A percentile compares a stretch with the other conserved stretches of the same genome.
These are phyloP conservation scores for Keiferia lycopersicella DNA, from an alignment of 2,888 invertebrate genomes.

Conservation along the genomic window DNA sequence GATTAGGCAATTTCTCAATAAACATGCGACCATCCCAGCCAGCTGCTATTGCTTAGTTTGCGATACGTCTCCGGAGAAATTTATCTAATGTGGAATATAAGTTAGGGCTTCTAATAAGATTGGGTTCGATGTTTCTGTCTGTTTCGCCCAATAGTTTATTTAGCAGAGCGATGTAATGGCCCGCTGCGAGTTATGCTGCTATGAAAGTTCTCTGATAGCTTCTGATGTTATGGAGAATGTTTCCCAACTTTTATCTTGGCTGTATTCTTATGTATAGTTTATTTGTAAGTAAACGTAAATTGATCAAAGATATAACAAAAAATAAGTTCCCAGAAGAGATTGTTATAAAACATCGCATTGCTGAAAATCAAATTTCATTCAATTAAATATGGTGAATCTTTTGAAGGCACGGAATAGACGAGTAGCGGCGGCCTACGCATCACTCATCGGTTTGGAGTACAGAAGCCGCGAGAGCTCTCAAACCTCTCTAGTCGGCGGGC, in stretches of 20 bases:
- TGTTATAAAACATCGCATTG: slow-evolving; percentile 5
- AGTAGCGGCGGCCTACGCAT: slow-evolving; percentile 68
- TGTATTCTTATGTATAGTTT: not conserved
- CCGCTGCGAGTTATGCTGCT: slow-evolving; percentile 40
- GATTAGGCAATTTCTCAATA: slow-evolving; percentile 79
- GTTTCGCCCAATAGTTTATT: slow-evolving; percentile 62
- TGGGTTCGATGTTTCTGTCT: slow-evolving; percentile 67
- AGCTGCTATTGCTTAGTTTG: slow-evolving; percentile 74
- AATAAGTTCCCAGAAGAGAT: not conserved
- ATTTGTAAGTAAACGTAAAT: not conserved
- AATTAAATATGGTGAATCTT: slow-evolving; percentile 70
- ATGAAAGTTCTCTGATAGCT: slow-evolving; percentile 30
- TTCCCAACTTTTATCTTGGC: slow-evolving; percentile 16
- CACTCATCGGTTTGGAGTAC: slow-evolving; percentile 71
- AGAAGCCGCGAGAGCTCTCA: slow-evolving; percentile 67
- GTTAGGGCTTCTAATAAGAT: slow-evolving; percentile 67
- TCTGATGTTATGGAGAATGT: slow-evolving; percentile 25
- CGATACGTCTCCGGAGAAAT: slow-evolving; percentile 77
- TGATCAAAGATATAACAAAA: not conserved
- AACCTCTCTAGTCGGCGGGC: slow-evolving; percentile 66
- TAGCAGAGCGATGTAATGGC: slow-evolving; percentile 49
- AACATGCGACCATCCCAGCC: slow-evolving; percentile 70
- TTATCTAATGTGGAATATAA: slow-evolving; percentile 75
- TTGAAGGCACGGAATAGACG: slow-evolving; percentile 64
- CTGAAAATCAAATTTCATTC: slow-evolving; percentile 45